Evolutionary conservation across 2,113 vertebrate genomes (phyloP).

Genomic region (Eurypyga helias): DNA sequence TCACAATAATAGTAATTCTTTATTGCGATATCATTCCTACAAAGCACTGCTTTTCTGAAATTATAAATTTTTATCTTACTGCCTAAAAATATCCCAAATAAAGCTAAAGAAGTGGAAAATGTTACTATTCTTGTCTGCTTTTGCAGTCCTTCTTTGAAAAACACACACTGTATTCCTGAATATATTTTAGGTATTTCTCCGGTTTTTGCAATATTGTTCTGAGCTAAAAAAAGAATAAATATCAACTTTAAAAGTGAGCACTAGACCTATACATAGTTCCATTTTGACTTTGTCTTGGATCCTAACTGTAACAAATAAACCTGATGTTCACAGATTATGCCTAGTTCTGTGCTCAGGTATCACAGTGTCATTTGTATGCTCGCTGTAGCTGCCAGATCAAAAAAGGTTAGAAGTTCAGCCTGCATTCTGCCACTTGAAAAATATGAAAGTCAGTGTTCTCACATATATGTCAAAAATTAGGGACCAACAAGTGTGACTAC

Average conservation of each 20-base stretch:
- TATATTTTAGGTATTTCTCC: neutral
- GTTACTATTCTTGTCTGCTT: neutral
- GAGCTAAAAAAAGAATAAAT: neutral
- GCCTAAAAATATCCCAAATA: neutral
- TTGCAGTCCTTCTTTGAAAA: neutral
- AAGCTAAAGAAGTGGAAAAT: neutral
- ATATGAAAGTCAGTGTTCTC: neutral
- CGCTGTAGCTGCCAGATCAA: neutral
- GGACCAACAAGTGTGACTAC: neutral
- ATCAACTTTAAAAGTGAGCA: neutral
- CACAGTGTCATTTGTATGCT: neutral
- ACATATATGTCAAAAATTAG: neutral
- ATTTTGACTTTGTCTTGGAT: neutral
- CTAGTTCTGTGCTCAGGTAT: neutral
- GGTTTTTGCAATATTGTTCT: neutral
- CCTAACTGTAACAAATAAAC: neutral
- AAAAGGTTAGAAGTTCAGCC: neutral
- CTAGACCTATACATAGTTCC: neutral
- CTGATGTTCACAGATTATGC: rapidly evolving
- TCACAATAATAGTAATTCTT: neutral
- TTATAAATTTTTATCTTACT: neutral
- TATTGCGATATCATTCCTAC: neutral
- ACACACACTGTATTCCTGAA: neutral
- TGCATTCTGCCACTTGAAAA: neutral
- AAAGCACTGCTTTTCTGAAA: neutral